phyloP scores from a whole-genome alignment of 1,140 invertebrate species.

The Agrypnia vestita region DNA sequence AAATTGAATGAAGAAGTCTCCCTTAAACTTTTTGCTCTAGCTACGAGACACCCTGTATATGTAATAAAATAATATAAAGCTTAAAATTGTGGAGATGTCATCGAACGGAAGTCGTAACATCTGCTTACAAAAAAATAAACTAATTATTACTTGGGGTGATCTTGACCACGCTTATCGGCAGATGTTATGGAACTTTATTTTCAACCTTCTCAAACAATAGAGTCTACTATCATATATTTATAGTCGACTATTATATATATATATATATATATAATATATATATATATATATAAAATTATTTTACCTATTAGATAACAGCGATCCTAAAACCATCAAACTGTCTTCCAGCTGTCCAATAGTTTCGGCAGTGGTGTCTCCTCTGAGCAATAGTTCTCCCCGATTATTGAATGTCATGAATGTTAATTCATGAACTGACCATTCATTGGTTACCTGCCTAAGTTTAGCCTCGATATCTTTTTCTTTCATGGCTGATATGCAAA shows the following conservation, averaged over 20 bases:
- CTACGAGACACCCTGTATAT: too few species aligned
- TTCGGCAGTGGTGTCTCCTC: conserved; percentile 96
- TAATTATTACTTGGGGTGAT: too few species aligned
- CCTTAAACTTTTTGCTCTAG: too few species aligned
- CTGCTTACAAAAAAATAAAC: too few species aligned
- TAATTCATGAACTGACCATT: conserved; percentile 94
- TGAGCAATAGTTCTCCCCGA: conserved; percentile 90
- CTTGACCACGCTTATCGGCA: too few species aligned
- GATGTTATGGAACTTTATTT: too few species aligned
- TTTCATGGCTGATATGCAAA: conserved; percentile 98
- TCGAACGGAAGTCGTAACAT: too few species aligned
- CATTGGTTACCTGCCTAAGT: conserved; percentile 93
- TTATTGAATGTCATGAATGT: conserved; percentile 97
- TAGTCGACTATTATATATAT: too few species aligned
- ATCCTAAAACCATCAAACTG: conserved; percentile 95
- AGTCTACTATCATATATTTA: not conserved
- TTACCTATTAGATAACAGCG: conserved; percentile 90
- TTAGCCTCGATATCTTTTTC: conserved; percentile 98
- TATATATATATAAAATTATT: conserved; percentile 37
- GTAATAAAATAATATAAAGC: too few species aligned
- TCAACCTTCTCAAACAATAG: not conserved
- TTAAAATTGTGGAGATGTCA: too few species aligned
- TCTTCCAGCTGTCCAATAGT: conserved; percentile 96
- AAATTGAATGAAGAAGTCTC: too few species aligned
- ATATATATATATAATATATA: not conserved